Evolutionary conservation across 2,113 vertebrate species (phyloP).

Genomic region (Psittacara wagleri): DNA sequence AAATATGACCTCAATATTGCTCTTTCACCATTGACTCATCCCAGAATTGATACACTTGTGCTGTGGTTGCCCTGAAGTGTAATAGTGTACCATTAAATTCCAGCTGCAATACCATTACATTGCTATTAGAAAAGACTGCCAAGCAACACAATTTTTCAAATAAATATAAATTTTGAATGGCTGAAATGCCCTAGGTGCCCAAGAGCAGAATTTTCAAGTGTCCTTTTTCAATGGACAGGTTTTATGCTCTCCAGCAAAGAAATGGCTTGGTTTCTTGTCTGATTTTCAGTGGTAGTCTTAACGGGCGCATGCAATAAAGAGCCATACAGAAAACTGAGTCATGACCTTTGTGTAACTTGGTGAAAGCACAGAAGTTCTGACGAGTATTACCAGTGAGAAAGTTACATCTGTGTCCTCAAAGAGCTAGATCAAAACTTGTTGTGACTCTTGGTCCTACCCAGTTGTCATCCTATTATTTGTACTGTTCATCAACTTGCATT

Average conservation of each 20-base stretch:
- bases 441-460: neutral
- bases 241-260: conserved; percentile 13
- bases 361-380: conserved; percentile 9
- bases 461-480: neutral
- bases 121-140: conserved; percentile 64
- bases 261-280: conserved; percentile 12
- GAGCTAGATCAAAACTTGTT: neutral
- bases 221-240: conserved; percentile 23
- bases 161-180: conserved; percentile 69
- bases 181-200: conserved; percentile 49
- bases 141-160: conserved; percentile 59
- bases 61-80: conserved; percentile 54
- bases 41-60: conserved; percentile 62
- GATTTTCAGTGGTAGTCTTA: conserved; percentile 27
- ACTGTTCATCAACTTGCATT: neutral
- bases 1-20: conserved; percentile 70
- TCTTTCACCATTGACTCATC: conserved; percentile 58
- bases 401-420: neutral
- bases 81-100: conserved; percentile 61
- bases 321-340: neutral
- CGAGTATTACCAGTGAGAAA: neutral
- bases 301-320: conserved; percentile 6
- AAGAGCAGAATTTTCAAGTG: conserved; percentile 32
- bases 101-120: conserved; percentile 62
- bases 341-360: neutral